Percentiles rank a stretch among this genome's conserved stretches.
phyloP scores from a whole-genome alignment of 2,888 invertebrate species.

The Julus scanicus region DNA sequence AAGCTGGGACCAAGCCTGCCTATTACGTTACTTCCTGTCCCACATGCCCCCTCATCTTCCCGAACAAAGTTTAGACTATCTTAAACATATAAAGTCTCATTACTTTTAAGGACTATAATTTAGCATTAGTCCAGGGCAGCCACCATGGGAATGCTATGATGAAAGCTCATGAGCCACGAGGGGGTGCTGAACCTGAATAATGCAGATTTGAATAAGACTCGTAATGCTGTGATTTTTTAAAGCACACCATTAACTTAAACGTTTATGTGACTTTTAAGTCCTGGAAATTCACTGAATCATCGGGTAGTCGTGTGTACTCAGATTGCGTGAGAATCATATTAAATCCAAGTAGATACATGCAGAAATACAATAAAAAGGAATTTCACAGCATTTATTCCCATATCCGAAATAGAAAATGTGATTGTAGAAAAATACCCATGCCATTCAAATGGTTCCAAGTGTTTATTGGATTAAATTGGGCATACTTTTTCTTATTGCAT shows the following conservation, averaged over 20 bases:
- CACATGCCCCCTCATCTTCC: too few relatives aligned
- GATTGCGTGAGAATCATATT: not conserved
- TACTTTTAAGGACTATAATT: too few relatives aligned
- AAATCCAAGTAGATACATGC: not conserved
- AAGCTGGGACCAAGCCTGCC: too few relatives aligned
- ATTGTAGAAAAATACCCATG: conserved; percentile 15
- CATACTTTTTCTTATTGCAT: not conserved
- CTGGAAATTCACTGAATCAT: not conserved
- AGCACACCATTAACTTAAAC: not conserved
- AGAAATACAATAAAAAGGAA: conserved; percentile 20
- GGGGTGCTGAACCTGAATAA: too few relatives aligned
- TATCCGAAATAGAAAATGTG: not conserved
- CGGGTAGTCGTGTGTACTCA: not conserved
- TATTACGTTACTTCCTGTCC: too few relatives aligned
- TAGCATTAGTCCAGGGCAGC: too few relatives aligned
- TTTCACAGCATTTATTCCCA: conserved; percentile 17
- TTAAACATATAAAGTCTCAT: too few relatives aligned
- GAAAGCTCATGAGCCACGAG: too few relatives aligned
- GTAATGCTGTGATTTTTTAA: too few relatives aligned
- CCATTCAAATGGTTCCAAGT: conserved; percentile 5
- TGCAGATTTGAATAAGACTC: too few relatives aligned
- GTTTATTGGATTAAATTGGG: conserved; percentile 3
- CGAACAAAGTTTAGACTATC: too few relatives aligned
- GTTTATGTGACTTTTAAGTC: not conserved
- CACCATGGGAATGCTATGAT: too few relatives aligned